These are phyloP conservation scores for Antrozous pallidus DNA, from an alignment of 2,797 vertebrate genomes.

Conservation along the genomic window DNA sequence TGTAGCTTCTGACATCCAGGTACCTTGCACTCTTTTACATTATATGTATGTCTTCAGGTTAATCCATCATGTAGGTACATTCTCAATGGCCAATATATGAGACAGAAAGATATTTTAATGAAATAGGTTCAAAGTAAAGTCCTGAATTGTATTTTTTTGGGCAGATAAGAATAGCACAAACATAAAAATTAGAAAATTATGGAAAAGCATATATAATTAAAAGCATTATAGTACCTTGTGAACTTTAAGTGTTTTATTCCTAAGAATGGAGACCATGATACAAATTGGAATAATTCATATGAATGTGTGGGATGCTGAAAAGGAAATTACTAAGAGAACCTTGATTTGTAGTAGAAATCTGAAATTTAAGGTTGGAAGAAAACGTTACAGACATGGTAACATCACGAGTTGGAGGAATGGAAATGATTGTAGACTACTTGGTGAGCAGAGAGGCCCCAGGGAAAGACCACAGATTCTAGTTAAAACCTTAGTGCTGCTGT, in stretches of 20 bases:
- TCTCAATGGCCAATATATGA: background rate
- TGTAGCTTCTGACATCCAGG: background rate
- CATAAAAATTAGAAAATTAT: background rate
- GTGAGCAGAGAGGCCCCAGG: background rate
- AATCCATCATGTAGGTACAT: background rate
- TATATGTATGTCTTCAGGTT: background rate
- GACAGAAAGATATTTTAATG: background rate
- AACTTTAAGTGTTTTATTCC: background rate
- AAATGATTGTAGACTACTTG: background rate
- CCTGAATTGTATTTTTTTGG: background rate
- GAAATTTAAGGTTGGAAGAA: background rate
- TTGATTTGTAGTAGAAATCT: background rate
- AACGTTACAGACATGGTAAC: background rate
- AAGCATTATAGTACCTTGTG: background rate
- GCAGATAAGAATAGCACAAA: background rate
- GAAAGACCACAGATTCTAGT: background rate
- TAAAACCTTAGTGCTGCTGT: background rate
- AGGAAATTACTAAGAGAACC: background rate
- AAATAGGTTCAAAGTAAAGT: background rate
- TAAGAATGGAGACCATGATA: background rate
- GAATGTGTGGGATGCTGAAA: background rate
- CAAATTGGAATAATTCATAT: background rate
- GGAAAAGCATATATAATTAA: background rate
- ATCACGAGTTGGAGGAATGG: background rate
- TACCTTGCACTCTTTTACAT: background rate